A percentile compares a stretch with the other conserved stretches of the same genome.
Conservation (phyloP, 30 jellyfish, hydroid and myxozoan species). For the Pseudorhiza aurosa region DNA sequence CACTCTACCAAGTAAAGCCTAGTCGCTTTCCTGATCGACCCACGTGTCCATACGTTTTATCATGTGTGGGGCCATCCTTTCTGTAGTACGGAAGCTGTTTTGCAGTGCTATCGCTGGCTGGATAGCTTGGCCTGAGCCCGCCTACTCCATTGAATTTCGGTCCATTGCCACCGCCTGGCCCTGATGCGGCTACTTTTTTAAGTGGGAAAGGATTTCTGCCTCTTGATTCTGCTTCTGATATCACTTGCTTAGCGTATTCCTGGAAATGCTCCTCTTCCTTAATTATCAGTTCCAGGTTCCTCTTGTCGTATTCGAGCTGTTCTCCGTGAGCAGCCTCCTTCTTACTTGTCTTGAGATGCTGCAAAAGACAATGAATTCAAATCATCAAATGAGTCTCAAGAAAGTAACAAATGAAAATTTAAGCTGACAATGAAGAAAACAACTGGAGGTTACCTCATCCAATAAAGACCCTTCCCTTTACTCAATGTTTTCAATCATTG, state of each 20-base stretch:
- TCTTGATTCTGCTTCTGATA: slow-evolving; percentile 67
- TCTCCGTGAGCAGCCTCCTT: slow-evolving; percentile 35
- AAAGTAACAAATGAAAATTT: background rate
- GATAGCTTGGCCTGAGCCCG: slow-evolving; percentile 97
- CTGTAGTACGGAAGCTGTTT: slow-evolving; percentile 93
- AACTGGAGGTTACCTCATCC: too few relatives aligned
- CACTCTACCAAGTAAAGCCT: slow-evolving; percentile 96
- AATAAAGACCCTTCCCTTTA: too few relatives aligned
- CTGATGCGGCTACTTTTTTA: slow-evolving; percentile 87
- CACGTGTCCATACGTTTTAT: slow-evolving; percentile 90
- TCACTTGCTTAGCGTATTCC: slow-evolving; percentile 85
- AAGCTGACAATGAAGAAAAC: background rate
- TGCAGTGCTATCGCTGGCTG: slow-evolving; percentile 93
- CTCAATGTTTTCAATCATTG: too few relatives aligned
- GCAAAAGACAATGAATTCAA: background rate
- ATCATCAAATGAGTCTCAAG: background rate
- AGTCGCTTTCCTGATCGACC: slow-evolving; percentile 90
- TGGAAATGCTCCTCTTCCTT: slow-evolving; percentile 91
- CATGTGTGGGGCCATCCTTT: slow-evolving; percentile 69
- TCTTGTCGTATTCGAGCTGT: slow-evolving; percentile 72
- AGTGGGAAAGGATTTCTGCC: slow-evolving; percentile 87
- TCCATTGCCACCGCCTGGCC: slow-evolving; percentile 99
- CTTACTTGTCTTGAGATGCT: slow-evolving; percentile 50
- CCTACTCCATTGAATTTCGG: slow-evolving; percentile 96
- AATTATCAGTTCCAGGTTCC: slow-evolving; percentile 59